Conservation (phyloP, 1,140 invertebrate species). For the Ips typographus region DNA sequence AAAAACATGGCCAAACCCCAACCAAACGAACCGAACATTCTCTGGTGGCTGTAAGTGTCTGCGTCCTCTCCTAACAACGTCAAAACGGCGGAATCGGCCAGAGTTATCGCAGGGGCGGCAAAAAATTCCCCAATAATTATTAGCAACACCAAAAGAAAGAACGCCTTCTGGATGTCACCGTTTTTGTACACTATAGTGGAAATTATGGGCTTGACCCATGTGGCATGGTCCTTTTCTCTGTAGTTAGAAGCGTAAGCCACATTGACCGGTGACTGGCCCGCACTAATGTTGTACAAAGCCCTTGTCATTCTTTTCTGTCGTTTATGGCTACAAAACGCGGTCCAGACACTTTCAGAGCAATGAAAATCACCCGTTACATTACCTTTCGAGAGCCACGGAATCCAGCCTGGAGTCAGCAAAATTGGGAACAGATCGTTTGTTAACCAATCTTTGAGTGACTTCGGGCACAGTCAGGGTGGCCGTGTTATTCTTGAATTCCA, state of each 20-base stretch:
- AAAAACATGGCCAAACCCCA: conserved; percentile 99
- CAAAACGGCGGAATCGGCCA: conserved; percentile 94
- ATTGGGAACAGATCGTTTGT: conserved; percentile 47
- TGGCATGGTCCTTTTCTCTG: conserved; percentile 68
- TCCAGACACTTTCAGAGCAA: background rate
- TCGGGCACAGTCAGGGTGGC: conserved; percentile 57
- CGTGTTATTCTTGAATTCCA: conserved; percentile 71
- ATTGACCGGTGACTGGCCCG: conserved; percentile 73
- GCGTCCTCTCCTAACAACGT: conserved; percentile 89
- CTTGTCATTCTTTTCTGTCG: conserved; percentile 34
- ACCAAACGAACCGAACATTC: conserved; percentile 97
- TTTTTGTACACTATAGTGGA: conserved; percentile 87
- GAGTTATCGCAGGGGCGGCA: conserved; percentile 91
- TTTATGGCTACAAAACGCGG: conserved; percentile 32
- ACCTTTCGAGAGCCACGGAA: conserved; percentile 20
- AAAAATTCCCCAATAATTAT: conserved; percentile 98
- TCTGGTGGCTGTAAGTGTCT: conserved; percentile 91
- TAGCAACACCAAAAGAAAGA: conserved; percentile 89
- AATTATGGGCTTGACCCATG: conserved; percentile 89
- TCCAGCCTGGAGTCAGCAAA: conserved; percentile 15
- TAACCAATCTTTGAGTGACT: conserved; percentile 43
- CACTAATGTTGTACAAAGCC: conserved; percentile 47
- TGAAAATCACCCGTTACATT: conserved; percentile 1
- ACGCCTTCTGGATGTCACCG: conserved; percentile 93
- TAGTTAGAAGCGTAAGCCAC: conserved; percentile 83